Evolutionary conservation across 1,140 invertebrate species (phyloP).

Genomic region (Homalodisca vitripennis): DNA sequence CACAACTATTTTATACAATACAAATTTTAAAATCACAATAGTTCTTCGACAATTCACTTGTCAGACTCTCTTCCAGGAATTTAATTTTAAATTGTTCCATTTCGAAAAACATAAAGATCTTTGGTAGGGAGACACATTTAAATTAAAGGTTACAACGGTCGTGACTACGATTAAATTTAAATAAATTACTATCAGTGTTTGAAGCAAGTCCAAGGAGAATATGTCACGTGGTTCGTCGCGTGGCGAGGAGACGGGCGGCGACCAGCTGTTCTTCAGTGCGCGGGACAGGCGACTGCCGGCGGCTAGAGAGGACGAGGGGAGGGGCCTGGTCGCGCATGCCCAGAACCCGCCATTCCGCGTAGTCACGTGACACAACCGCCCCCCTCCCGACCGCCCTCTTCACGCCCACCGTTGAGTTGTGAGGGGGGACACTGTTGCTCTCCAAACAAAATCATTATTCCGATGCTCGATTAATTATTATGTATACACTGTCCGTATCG

Average conservation of each 20-base stretch:
- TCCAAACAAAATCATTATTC: constrained; percentile 6
- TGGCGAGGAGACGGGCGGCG: background rate
- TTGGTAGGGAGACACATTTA: background rate
- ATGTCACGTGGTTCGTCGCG: constrained; percentile 17
- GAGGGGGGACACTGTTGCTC: constrained; percentile 9
- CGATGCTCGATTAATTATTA: background rate
- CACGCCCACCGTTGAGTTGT: no score
- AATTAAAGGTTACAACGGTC: background rate
- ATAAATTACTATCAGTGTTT: no score
- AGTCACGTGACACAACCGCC: background rate
- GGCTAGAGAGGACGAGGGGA: constrained; percentile 8
- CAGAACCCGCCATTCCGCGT: background rate
- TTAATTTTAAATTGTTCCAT: no score
- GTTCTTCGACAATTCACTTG: no score
- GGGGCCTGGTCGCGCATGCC: background rate
- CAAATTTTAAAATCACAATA: no score
- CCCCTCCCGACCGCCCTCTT: background rate
- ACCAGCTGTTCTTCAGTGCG: constrained; percentile 10
- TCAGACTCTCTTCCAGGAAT: no score
- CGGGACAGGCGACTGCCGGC: constrained; percentile 1
- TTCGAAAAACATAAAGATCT: no score
- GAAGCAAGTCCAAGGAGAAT: no score
- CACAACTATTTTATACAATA: no score
- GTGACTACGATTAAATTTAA: background rate
- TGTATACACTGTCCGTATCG: background rate